Conservation (phyloP, 64 coral and sea anemone genomes). For the Acropora yongei region DNA sequence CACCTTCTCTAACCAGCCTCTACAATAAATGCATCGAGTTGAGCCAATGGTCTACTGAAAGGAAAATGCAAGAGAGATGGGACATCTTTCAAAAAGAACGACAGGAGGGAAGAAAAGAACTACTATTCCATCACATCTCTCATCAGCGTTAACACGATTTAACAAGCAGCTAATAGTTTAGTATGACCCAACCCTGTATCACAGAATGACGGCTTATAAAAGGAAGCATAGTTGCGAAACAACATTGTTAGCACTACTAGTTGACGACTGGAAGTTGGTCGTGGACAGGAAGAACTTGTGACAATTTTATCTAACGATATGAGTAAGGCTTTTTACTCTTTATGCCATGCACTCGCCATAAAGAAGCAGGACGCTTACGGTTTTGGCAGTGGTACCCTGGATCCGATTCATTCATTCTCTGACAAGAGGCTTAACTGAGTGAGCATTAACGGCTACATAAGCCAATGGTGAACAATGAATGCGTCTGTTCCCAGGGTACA, state of each 20-base stretch:
- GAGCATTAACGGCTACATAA: no score
- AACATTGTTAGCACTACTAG: no score
- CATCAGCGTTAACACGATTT: slow-evolving; percentile 22
- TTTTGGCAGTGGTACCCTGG: no score
- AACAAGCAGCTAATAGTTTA: background rate
- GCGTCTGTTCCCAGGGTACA: no score
- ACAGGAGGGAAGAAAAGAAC: slow-evolving; percentile 7
- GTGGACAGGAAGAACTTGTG: slow-evolving; percentile 10
- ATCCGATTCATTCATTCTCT: no score
- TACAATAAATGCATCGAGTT: slow-evolving; percentile 45
- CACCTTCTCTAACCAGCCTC: slow-evolving; percentile 50
- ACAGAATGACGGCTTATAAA: slow-evolving; percentile 39
- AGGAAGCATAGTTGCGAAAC: slow-evolving; percentile 24
- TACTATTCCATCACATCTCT: background rate
- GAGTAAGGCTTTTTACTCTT: slow-evolving; percentile 35
- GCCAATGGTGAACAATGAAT: no score
- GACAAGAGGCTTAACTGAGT: no score
- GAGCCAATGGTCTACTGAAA: slow-evolving; percentile 48
- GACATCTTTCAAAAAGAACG: slow-evolving; percentile 21
- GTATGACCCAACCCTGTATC: slow-evolving; percentile 26
- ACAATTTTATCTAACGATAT: background rate
- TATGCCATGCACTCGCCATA: slow-evolving; percentile 10
- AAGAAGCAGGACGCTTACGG: background rate
- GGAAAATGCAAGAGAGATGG: slow-evolving; percentile 38
- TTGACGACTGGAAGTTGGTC: slow-evolving; percentile 9